Evolutionary conservation across 2,113 vertebrate species (phyloP).

Genomic region (Odobenus rosmarus): DNA sequence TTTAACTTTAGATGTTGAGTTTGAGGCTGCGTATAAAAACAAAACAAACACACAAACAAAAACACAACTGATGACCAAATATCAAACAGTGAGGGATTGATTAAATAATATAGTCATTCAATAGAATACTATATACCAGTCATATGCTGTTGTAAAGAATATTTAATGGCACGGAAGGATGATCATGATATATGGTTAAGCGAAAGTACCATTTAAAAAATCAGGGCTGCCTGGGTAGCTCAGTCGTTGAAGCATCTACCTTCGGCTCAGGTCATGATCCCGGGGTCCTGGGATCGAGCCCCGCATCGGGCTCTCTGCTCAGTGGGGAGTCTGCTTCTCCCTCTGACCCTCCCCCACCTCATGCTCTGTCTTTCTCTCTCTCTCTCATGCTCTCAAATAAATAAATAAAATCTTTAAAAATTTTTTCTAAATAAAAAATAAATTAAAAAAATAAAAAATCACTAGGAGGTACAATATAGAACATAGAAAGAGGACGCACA

Average conservation of each 20-base stretch:
- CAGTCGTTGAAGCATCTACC: too few relatives aligned
- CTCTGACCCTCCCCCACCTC: too few relatives aligned
- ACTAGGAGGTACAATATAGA: neutral
- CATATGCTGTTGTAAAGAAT: neutral
- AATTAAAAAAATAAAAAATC: too few relatives aligned
- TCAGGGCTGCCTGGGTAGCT: neutral
- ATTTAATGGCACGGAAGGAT: neutral
- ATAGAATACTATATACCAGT: neutral
- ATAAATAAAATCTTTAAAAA: too few relatives aligned
- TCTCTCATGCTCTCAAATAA: too few relatives aligned
- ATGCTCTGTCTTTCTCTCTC: too few relatives aligned
- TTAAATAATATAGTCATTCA: neutral
- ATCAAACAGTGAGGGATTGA: neutral
- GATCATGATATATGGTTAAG: neutral
- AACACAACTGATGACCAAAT: neutral
- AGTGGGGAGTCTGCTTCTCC: too few relatives aligned
- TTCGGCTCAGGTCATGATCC: too few relatives aligned
- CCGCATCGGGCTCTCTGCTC: too few relatives aligned
- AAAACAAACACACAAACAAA: slow-evolving; percentile 11
- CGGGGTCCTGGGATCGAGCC: too few relatives aligned
- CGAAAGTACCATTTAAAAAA: slow-evolving; percentile 3
- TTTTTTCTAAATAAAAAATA: too few relatives aligned
- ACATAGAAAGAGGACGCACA: neutral
- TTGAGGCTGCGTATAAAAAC: neutral
- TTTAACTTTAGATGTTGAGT: neutral